phyloP scores from a whole-genome alignment of 1,140 invertebrate genomes.

The Condylostylus longicornis region DNA sequence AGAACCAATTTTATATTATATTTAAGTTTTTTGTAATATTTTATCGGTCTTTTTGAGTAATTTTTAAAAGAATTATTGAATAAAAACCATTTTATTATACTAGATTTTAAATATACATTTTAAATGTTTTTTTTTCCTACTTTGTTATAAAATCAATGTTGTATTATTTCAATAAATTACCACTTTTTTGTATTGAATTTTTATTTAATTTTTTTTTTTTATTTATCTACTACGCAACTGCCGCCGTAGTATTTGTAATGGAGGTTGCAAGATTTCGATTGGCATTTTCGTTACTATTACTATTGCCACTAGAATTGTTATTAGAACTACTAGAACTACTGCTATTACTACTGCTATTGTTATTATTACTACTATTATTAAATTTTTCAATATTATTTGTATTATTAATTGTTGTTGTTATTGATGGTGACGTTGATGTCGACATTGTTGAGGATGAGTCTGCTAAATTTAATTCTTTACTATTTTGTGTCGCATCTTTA shows the following conservation, averaged over 20 bases:
- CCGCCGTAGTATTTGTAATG: slow-evolving; percentile 19
- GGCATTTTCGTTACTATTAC: background rate
- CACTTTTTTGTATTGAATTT: too few relatives aligned
- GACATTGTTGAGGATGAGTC: slow-evolving; percentile 11
- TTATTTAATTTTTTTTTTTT: too few relatives aligned
- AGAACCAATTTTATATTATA: too few relatives aligned
- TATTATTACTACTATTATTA: background rate
- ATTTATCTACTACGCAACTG: slow-evolving; percentile 30
- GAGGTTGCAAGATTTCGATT: background rate
- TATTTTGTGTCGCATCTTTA: slow-evolving; percentile 7
- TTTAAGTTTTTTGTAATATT: too few relatives aligned
- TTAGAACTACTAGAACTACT: slow-evolving; percentile 2
- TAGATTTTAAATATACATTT: too few relatives aligned
- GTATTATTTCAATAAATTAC: too few relatives aligned
- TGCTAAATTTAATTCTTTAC: too few relatives aligned
- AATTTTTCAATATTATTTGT: background rate
- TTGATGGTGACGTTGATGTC: slow-evolving; percentile 17
- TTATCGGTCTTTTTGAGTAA: too few relatives aligned
- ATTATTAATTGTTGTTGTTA: slow-evolving; percentile 16
- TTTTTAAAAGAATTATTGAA: too few relatives aligned
- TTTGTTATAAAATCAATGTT: too few relatives aligned
- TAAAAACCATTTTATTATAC: too few relatives aligned
- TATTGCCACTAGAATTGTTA: slow-evolving; percentile 1
- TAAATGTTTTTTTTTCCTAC: too few relatives aligned
- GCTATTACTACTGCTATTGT: slow-evolving; percentile 2